Conservation (phyloP, 2,113 vertebrate species). For the Proteles cristata region DNA sequence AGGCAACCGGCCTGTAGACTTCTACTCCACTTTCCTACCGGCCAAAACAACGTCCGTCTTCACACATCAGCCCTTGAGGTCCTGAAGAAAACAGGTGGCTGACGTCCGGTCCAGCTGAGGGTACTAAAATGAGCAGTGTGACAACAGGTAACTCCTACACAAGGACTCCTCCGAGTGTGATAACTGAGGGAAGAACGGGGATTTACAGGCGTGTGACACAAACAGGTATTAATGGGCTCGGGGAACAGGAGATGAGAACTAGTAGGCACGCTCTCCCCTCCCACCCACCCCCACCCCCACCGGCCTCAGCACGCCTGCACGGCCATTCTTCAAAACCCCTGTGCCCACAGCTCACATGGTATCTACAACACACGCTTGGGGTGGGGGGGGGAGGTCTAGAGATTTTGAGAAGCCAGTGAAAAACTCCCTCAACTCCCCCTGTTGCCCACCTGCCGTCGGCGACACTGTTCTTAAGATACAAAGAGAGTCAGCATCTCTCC, state of each 20-base stretch:
- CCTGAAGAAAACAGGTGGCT: not conserved
- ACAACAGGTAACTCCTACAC: not conserved
- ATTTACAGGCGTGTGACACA: not conserved
- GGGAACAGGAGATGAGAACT: not conserved
- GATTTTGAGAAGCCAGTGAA: not conserved
- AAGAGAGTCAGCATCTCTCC: not conserved
- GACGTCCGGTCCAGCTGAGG: not conserved
- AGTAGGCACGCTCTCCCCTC: not conserved
- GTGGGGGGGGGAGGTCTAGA: not conserved
- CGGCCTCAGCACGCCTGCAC: not conserved
- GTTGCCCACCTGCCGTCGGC: not conserved
- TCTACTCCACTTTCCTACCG: not conserved
- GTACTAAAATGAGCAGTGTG: not conserved
- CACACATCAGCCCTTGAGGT: not conserved
- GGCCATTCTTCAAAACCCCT: not conserved
- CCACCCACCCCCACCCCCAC: not conserved
- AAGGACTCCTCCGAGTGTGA: not conserved
- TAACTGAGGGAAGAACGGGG: not conserved
- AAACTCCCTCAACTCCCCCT: not conserved
- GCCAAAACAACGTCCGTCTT: not conserved
- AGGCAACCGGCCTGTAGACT: not conserved
- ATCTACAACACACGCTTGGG: not conserved
- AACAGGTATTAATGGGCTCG: not conserved
- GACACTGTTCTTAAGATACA: not conserved
- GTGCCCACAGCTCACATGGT: not conserved